Evolutionary conservation across 2,888 invertebrate genomes (phyloP).

Genomic region (Plagodis pulveraria): DNA sequence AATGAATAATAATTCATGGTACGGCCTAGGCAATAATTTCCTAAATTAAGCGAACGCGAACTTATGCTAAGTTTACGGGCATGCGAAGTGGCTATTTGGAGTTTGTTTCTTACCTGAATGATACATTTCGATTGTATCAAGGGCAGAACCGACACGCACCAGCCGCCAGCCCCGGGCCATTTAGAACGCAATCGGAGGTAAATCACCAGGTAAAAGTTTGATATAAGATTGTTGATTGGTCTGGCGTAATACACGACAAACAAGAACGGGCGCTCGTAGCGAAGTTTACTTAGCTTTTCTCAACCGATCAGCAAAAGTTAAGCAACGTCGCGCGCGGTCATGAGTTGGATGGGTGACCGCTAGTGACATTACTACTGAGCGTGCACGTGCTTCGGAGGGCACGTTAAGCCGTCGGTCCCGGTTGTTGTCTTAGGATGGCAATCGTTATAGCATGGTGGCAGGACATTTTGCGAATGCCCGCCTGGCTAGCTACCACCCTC

Average conservation of each 20-base stretch:
- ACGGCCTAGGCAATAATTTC: slow-evolving; percentile 34
- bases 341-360: too few relatives aligned
- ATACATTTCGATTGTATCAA: slow-evolving; percentile 36
- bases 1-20: slow-evolving; percentile 25
- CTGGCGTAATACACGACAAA: slow-evolving; percentile 16
- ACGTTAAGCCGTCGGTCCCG: too few relatives aligned
- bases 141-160: slow-evolving; percentile 33
- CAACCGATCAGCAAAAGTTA: too few relatives aligned
- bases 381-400: too few relatives aligned
- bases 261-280: slow-evolving; percentile 13
- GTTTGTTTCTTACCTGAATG: slow-evolving; percentile 24
- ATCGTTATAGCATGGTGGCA: too few relatives aligned
- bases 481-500: too few relatives aligned
- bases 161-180: slow-evolving; percentile 23
- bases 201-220: slow-evolving; percentile 31
- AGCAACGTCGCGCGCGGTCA: too few relatives aligned
- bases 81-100: slow-evolving; percentile 34
- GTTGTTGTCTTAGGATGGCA: too few relatives aligned
- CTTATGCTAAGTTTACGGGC: slow-evolving; percentile 23
- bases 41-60: slow-evolving; percentile 35
- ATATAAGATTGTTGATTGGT: slow-evolving; percentile 19
- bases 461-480: too few relatives aligned
- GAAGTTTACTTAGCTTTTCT: too few relatives aligned
- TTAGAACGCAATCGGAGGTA: slow-evolving; percentile 26
- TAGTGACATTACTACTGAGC: too few relatives aligned